These are phyloP conservation scores for Epirrita christyi DNA, from an alignment of 2,888 invertebrate species.

Conservation along the genomic window DNA sequence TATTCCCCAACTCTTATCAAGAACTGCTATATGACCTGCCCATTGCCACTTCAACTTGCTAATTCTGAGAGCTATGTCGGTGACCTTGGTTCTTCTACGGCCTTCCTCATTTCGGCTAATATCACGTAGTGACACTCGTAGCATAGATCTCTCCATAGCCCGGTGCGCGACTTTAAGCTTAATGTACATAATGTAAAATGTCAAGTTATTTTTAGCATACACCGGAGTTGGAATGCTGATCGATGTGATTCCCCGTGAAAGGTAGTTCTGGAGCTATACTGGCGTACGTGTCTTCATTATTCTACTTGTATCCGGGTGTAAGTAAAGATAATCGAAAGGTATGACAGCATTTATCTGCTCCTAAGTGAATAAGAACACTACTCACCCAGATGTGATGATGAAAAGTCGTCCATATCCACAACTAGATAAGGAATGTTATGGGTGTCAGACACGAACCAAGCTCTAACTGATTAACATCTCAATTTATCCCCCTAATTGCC, in stretches of 20 bases:
- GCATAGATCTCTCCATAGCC: too few species aligned
- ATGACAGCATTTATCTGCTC: background rate
- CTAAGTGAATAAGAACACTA: too few species aligned
- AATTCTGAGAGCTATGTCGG: too few species aligned
- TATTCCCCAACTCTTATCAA: too few species aligned
- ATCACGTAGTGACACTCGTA: too few species aligned
- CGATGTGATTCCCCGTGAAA: conserved; percentile 19
- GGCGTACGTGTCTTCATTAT: conserved; percentile 19
- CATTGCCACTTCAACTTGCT: too few species aligned
- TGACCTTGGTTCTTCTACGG: too few species aligned
- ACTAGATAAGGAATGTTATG: background rate
- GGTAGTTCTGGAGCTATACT: conserved; percentile 2
- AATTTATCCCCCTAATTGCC: too few species aligned
- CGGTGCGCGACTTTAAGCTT: too few species aligned
- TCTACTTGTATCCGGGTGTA: conserved; percentile 12
- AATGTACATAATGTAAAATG: background rate
- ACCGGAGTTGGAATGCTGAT: conserved; percentile 26
- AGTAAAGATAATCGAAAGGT: background rate
- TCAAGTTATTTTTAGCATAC: conserved; percentile 20
- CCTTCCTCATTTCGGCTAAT: too few species aligned
- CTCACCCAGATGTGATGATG: background rate
- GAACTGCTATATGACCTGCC: too few species aligned
- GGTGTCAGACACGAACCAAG: background rate
- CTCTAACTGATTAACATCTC: too few species aligned
- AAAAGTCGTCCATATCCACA: background rate